These are phyloP conservation scores for Malachius bipustulatus DNA, from an alignment of 2,888 invertebrate genomes.

Conservation along the genomic window DNA sequence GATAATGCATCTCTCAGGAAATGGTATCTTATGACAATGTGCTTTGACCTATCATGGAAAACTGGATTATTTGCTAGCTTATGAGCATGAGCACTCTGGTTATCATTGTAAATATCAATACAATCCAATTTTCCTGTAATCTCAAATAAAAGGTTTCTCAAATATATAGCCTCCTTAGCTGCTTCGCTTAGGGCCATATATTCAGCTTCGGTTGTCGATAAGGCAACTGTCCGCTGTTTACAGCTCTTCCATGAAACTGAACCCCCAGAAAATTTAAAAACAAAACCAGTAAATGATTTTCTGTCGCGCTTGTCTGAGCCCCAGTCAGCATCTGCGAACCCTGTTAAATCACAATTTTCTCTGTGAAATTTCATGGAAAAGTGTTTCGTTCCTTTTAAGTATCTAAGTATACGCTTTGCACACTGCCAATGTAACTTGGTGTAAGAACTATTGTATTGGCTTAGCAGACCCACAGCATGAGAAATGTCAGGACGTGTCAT, in stretches of 20 bases:
- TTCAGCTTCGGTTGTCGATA: constrained; percentile 17
- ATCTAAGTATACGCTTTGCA: constrained; percentile 10
- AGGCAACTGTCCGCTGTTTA: constrained; percentile 18
- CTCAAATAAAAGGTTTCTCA: constrained; percentile 9
- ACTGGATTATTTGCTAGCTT: constrained; percentile 9
- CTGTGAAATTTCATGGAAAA: constrained; percentile 8
- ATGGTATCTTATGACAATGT: constrained; percentile 9
- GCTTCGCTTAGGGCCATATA: constrained; percentile 9
- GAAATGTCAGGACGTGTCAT: constrained; percentile 10
- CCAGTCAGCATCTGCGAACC: constrained; percentile 12
- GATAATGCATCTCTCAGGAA: constrained; percentile 9
- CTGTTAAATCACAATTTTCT: constrained; percentile 1
- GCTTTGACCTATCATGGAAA: constrained; percentile 8
- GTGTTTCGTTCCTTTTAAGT: constrained; percentile 10
- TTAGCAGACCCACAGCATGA: constrained; percentile 8
- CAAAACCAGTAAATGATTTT: constrained; percentile 10
- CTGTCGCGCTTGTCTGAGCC: constrained; percentile 9
- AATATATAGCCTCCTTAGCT: constrained; percentile 8
- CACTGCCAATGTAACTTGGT: constrained; percentile 10
- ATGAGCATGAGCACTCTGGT: constrained; percentile 6
- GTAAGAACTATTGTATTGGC: constrained; percentile 10
- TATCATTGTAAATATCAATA: constrained; percentile 6
- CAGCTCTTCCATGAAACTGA: constrained; percentile 7
- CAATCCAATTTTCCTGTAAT: constrained; percentile 8
- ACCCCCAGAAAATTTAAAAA: constrained; percentile 8